These are phyloP conservation scores for Mastigias papua DNA, from an alignment of 30 jellyfish, hydroid and myxozoan genomes.

Conservation along the genomic window DNA sequence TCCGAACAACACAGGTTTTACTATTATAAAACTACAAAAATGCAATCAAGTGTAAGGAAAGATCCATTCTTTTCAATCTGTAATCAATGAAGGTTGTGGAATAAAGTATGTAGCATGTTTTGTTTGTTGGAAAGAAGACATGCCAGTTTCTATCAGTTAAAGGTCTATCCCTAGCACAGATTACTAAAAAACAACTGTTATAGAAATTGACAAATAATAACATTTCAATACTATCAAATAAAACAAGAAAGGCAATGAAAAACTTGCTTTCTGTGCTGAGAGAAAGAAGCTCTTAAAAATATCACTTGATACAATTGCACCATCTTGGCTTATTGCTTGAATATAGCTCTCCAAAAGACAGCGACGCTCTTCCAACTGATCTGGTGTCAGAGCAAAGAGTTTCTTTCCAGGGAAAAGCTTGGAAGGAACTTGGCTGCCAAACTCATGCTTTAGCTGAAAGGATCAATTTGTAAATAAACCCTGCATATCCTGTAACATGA, in stretches of 20 bases:
- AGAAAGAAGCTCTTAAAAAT: conserved; percentile 77
- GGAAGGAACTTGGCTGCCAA: conserved; percentile 76
- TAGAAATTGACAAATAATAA: neutral
- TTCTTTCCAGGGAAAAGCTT: conserved; percentile 87
- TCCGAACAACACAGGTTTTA: no score
- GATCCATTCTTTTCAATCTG: no score
- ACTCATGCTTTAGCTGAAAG: conserved; percentile 76
- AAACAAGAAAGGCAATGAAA: neutral
- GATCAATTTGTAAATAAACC: neutral
- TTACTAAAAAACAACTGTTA: no score
- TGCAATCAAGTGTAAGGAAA: no score
- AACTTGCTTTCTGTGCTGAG: conserved; percentile 79
- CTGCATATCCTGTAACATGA: no score
- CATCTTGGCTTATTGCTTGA: conserved; percentile 84
- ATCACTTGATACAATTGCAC: conserved; percentile 74
- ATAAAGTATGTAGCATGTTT: no score
- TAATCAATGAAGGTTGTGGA: no score
- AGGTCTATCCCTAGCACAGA: no score
- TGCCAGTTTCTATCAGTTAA: no score
- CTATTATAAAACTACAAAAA: no score
- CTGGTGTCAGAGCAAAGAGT: conserved; percentile 76
- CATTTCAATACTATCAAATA: neutral
- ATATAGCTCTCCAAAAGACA: conserved; percentile 74
- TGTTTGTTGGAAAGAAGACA: no score
- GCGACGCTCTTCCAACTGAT: conserved; percentile 91